These are phyloP conservation scores for Tetragonisca angustula DNA, from an alignment of 2,888 invertebrate genomes.

Conservation along the genomic window DNA sequence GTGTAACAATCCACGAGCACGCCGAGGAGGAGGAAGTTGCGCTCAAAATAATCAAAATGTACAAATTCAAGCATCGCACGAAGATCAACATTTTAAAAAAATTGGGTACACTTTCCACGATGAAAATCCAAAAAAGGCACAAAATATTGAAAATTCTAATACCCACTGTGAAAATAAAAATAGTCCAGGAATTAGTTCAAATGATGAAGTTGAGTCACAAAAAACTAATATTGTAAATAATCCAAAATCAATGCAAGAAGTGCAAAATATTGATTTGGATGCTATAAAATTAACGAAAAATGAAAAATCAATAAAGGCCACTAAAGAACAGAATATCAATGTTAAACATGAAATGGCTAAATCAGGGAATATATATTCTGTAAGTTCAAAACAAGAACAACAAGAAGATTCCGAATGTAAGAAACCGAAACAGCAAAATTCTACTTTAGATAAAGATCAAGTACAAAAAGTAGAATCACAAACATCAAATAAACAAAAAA, in stretches of 20 bases:
- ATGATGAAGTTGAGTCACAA: constrained; percentile 64
- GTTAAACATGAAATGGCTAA: constrained; percentile 56
- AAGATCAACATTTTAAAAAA: constrained; percentile 75
- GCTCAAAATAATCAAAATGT: constrained; percentile 67
- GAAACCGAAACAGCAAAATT: constrained; percentile 63
- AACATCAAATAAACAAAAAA: constrained; percentile 52
- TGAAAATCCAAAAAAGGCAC: constrained; percentile 55
- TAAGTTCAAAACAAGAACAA: constrained; percentile 60
- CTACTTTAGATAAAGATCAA: constrained; percentile 67
- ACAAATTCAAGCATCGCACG: constrained; percentile 55
- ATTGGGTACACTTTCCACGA: constrained; percentile 59
- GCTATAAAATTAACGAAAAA: constrained; percentile 58
- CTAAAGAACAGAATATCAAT: constrained; percentile 70
- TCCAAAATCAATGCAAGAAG: constrained; percentile 55
- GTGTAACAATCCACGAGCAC: constrained; percentile 73
- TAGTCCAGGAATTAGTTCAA: constrained; percentile 54
- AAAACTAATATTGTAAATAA: constrained; percentile 51
- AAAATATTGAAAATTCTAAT: constrained; percentile 46
- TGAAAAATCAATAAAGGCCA: constrained; percentile 66
- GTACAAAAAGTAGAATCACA: constrained; percentile 64
- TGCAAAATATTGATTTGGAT: constrained; percentile 63
- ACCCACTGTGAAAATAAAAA: constrained; percentile 50
- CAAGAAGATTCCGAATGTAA: constrained; percentile 70
- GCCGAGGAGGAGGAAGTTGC: constrained; percentile 74
- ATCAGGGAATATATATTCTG: constrained; percentile 47